Evolutionary conservation across 2,113 vertebrate species (phyloP).

Genomic region (Oryzias melastigma): DNA sequence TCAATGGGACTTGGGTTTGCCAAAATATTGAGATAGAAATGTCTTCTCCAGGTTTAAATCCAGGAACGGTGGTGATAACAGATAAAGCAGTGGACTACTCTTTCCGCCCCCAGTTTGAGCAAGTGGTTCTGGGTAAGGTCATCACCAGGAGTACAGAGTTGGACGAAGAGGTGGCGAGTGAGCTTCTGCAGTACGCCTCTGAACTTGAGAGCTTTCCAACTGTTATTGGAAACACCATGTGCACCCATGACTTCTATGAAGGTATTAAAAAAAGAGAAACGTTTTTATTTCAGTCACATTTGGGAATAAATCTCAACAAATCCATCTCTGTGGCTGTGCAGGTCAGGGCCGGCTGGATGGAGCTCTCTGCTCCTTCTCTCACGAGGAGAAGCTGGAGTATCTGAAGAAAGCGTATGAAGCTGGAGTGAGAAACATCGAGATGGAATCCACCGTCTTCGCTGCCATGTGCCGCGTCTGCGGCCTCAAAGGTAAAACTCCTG

Average conservation of each 20-base stretch:
- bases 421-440: conserved; percentile 86
- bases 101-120: conserved; percentile 81
- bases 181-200: conserved; percentile 81
- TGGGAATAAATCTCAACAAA: background rate
- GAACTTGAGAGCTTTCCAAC: conserved; percentile 73
- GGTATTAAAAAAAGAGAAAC: conserved; percentile 62
- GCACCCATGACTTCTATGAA: conserved; percentile 89
- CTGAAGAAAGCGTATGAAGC: conserved; percentile 80
- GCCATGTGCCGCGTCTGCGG: conserved; percentile 86
- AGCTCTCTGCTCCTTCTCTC: conserved; percentile 86
- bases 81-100: conserved; percentile 82
- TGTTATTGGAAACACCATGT: conserved; percentile 83
- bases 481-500: conserved; percentile 77
- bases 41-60: conserved; percentile 71
- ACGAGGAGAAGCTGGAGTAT: conserved; percentile 84
- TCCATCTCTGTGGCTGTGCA: conserved; percentile 32
- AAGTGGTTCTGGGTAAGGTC: conserved; percentile 84
- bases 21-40: background rate
- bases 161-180: conserved; percentile 76
- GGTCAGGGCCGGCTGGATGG: conserved; percentile 85
- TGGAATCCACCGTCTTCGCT: conserved; percentile 86
- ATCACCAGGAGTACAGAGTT: conserved; percentile 83
- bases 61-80: conserved; percentile 84
- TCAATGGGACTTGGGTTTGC: no score
- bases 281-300: background rate